Percentiles rank a stretch among this genome's conserved stretches.
phyloP scores from a whole-genome alignment of 2,888 invertebrate species.

The Coleophora deauratella region DNA sequence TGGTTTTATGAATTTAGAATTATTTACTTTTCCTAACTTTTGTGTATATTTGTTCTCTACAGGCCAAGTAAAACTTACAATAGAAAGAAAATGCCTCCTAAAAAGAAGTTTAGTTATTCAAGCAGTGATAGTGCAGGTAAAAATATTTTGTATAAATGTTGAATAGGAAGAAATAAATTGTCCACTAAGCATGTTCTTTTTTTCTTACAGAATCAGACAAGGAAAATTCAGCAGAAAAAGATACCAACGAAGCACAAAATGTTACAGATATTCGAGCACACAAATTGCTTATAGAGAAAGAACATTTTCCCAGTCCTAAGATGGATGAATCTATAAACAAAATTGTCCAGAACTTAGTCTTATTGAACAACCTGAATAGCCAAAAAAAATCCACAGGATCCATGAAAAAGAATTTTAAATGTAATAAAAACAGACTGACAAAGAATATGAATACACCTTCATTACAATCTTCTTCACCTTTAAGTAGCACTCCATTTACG shows the following conservation, averaged over 20 bases:
- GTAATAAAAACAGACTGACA: conserved; percentile 28
- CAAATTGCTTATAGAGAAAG: conserved; percentile 44
- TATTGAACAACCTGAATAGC: conserved; percentile 30
- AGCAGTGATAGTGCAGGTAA: conserved; percentile 36
- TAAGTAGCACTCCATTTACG: conserved; percentile 58
- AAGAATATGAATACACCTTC: conserved; percentile 29
- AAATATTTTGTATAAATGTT: not conserved
- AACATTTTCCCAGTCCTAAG: conserved; percentile 22
- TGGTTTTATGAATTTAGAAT: too few relatives aligned
- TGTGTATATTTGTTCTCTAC: not conserved
- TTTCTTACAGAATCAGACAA: conserved; percentile 48
- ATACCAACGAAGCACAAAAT: conserved; percentile 22
- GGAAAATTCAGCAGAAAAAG: conserved; percentile 36
- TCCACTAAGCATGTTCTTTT: not conserved
- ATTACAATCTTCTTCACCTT: conserved; percentile 41
- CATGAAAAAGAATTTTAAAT: conserved; percentile 20
- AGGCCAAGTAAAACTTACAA: conserved; percentile 26
- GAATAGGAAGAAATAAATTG: not conserved
- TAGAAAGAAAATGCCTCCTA: conserved; percentile 25
- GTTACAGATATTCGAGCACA: conserved; percentile 42
- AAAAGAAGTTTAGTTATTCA: conserved; percentile 34
- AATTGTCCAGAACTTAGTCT: conserved; percentile 39
- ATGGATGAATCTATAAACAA: conserved; percentile 50
- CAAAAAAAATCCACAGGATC: conserved; percentile 21
- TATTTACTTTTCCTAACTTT: too few relatives aligned